Evolutionary conservation across 1,140 invertebrate genomes (phyloP), one percentile per base, ranked within the genome.

Genomic region (Cotesia chilonis): DNA sequence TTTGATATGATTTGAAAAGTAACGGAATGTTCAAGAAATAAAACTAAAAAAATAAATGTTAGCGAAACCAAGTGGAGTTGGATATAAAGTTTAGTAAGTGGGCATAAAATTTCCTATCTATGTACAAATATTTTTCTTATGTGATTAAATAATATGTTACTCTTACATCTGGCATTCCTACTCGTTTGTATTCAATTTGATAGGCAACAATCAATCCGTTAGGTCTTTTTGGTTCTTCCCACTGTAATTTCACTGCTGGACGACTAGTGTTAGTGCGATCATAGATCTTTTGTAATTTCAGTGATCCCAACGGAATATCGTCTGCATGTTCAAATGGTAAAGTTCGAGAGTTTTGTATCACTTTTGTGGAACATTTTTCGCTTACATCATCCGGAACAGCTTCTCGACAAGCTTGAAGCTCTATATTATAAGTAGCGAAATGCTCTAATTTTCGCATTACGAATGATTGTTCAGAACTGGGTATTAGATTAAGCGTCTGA

Each of bases 141-240:
- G 28, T 28, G 28, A 28, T 28, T 28, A 64, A 57, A 69, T 28
- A 38, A 37, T 63, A 14, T 63, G 60, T 63, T 12, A 54, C 9
- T 84, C 86, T 88, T 81, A 91, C 89, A 85, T 90, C 89, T 84
- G 88, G 83, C 64, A 88, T 85, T 75, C 93, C 91, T 0, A 92
- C 81, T 70, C 89, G 86, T 70, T 88, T 89, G 77, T 95, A 94
- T 75, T 92, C 89, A 36, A 98, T 91, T 65, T 92, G 90, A 84
- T 96, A 97, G 0, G 91, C 91, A 4, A 96, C 88, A 57, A 98
- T 93, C 36, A 94, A 87, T 0, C 96, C 95, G 84, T 98, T 98
- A 0, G 96, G 95, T 71, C 91, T 83, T n/a, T 78, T 68, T 0
- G 96, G 96, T 78, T 93, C 91, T 0, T 90, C 84, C 96, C 96